Conservation (phyloP, 2,113 vertebrate species). For the Ceuthmochares aereus region DNA sequence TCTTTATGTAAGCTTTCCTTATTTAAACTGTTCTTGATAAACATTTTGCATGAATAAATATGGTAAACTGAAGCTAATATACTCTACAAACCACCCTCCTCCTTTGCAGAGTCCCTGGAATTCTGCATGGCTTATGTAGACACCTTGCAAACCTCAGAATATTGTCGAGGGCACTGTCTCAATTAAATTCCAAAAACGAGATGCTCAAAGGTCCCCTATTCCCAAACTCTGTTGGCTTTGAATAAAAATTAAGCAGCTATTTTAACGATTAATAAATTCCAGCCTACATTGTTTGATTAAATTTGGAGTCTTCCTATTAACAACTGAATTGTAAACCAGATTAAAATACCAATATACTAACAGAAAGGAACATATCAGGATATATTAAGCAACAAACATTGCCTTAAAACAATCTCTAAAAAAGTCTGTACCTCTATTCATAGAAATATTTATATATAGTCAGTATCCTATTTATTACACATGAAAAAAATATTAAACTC, state of each 20-base stretch:
- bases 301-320: background rate
- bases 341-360: background rate
- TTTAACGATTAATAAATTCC: background rate
- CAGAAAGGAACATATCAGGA: background rate
- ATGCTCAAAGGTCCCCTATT: background rate
- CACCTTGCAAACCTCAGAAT: background rate
- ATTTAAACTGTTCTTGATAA: background rate
- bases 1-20: background rate
- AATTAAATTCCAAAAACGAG: background rate
- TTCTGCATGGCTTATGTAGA: background rate
- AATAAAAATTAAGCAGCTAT: background rate
- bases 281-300: background rate
- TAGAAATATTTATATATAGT: background rate
- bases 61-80: background rate
- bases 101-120: background rate
- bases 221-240: background rate
- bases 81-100: background rate
- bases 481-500: background rate
- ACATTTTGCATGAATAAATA: background rate
- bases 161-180: background rate
- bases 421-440: background rate
- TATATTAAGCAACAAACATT: background rate
- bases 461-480: background rate
- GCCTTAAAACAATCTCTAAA: background rate
- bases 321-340: background rate